These are phyloP conservation scores for Stylophora pistillata DNA, from an alignment of 64 coral and sea anemone species.

Conservation along the genomic window DNA sequence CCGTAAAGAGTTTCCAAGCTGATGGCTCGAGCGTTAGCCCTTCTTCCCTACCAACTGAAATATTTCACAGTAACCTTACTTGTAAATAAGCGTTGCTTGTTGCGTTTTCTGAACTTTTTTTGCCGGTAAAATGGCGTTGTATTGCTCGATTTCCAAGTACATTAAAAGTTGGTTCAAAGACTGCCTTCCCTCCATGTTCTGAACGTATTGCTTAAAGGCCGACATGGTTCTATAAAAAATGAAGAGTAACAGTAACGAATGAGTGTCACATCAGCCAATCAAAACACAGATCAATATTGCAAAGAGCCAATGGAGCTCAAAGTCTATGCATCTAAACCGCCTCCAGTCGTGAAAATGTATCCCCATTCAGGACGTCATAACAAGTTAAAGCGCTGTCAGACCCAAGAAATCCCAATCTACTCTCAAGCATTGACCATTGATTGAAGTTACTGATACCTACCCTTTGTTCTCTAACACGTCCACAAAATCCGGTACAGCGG, in stretches of 20 bases:
- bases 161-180: slow-evolving; percentile 82
- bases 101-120: slow-evolving; percentile 85
- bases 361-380: no score
- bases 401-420: no score
- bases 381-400: no score
- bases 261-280: no score
- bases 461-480: slow-evolving; percentile 95
- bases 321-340: no score
- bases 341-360: no score
- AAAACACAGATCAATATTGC: no score
- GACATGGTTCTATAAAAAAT: slow-evolving; percentile 73
- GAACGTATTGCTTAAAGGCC: slow-evolving; percentile 86
- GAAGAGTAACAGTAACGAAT: background rate
- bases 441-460: background rate
- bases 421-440: no score
- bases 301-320: no score
- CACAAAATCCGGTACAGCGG: slow-evolving; percentile 74
- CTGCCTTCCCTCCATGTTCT: slow-evolving; percentile 89
- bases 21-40: no score
- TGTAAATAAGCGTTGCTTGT: slow-evolving; percentile 82
- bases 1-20: no score
- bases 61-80: slow-evolving; percentile 41
- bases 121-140: slow-evolving; percentile 77
- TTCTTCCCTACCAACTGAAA: background rate
- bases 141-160: slow-evolving; percentile 88